Evolutionary conservation across 2,113 vertebrate genomes (phyloP).

Genomic region (Ranitomeya variabilis): DNA sequence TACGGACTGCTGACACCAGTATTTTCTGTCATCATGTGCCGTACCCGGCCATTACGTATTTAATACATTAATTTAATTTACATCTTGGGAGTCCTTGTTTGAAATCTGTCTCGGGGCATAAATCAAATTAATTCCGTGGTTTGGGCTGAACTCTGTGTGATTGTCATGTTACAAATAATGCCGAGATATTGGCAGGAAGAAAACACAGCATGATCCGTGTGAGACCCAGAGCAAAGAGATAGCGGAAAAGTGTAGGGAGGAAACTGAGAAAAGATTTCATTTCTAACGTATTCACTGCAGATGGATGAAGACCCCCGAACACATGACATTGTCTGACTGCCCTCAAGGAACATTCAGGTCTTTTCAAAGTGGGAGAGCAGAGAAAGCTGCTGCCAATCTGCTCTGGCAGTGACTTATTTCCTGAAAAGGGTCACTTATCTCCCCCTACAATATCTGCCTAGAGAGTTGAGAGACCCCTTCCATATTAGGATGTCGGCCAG

Average conservation of each 20-base stretch:
- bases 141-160: slow-evolving; percentile 39
- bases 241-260: not conserved
- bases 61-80: slow-evolving; percentile 78
- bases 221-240: not conserved
- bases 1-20: slow-evolving; percentile 76
- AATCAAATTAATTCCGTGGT: slow-evolving; percentile 69
- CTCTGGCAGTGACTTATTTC: too few relatives aligned
- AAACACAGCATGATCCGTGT: not conserved
- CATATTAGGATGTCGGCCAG: too few relatives aligned
- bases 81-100: slow-evolving; percentile 69
- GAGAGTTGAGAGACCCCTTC: too few relatives aligned
- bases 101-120: slow-evolving; percentile 70
- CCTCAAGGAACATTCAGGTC: too few relatives aligned
- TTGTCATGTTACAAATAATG: slow-evolving; percentile 44
- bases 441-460: too few relatives aligned
- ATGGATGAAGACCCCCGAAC: not conserved
- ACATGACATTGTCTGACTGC: too few relatives aligned
- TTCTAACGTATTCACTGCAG: not conserved
- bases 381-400: too few relatives aligned
- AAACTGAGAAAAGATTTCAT: not conserved
- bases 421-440: too few relatives aligned
- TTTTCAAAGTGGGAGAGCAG: too few relatives aligned
- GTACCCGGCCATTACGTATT: slow-evolving; percentile 75
- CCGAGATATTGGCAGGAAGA: slow-evolving; percentile 25
- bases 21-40: slow-evolving; percentile 72